Evolutionary conservation across 1,140 invertebrate genomes (phyloP).

Genomic region (Drosophila willistoni): DNA sequence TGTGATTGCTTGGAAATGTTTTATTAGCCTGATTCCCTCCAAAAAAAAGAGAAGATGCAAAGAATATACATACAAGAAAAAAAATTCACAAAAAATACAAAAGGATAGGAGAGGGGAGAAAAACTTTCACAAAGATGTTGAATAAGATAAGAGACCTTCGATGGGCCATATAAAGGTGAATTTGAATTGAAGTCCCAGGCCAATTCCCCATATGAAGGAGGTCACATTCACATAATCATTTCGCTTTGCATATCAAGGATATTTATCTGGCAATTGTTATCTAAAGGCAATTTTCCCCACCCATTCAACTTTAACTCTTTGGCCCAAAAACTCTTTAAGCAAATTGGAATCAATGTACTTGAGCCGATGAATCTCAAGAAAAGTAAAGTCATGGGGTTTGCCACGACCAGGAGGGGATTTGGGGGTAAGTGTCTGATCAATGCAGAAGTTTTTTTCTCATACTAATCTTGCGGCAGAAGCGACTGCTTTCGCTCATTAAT

Average conservation of each 20-base stretch:
- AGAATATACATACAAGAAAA: too few species aligned
- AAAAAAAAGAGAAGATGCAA: slow-evolving; percentile 14
- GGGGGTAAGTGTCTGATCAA: too few species aligned
- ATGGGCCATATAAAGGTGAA: slow-evolving; percentile 1
- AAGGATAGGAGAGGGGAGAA: not conserved
- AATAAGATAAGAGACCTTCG: slow-evolving; percentile 30
- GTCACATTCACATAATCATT: slow-evolving; percentile 7
- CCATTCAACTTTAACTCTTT: not conserved
- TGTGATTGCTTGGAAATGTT: slow-evolving; percentile 77
- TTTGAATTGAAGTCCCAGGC: slow-evolving; percentile 1
- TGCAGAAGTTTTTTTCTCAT: not conserved
- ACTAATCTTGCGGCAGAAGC: slow-evolving; percentile 25
- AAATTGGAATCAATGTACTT: slow-evolving; percentile 10
- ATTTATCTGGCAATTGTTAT: not conserved
- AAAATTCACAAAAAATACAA: not conserved
- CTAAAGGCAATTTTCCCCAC: slow-evolving; percentile 1
- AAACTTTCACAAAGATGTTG: slow-evolving; percentile 25
- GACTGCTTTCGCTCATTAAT: slow-evolving; percentile 67
- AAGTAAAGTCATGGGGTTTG: too few species aligned
- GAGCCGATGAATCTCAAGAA: too few species aligned
- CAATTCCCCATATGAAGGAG: slow-evolving; percentile 9
- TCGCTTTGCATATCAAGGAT: slow-evolving; percentile 2
- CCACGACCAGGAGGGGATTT: too few species aligned
- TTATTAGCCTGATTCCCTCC: slow-evolving; percentile 60
- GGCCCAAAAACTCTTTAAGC: not conserved